phyloP scores from a whole-genome alignment of 2,797 vertebrate genomes.

The Emys orbicularis region DNA sequence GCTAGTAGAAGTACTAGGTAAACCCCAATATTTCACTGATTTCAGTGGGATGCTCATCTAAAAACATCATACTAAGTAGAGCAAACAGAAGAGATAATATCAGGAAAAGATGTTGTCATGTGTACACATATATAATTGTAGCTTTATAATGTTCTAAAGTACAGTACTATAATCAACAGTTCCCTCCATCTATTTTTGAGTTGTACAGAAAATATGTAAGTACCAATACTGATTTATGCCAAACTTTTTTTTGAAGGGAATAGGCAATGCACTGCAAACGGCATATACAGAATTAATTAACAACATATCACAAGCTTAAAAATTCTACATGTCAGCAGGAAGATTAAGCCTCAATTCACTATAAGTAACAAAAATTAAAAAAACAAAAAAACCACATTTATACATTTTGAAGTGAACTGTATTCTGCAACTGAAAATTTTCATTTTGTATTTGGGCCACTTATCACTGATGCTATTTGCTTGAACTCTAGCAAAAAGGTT shows the following conservation, averaged over 20 bases:
- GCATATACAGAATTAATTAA: neutral
- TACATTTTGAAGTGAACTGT: neutral
- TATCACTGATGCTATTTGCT: neutral
- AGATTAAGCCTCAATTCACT: neutral
- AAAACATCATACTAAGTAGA: slow-evolving; percentile 9
- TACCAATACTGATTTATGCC: neutral
- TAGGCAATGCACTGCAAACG: neutral
- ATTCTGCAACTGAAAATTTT: neutral
- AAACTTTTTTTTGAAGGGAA: slow-evolving; percentile 11
- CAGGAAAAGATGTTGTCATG: neutral
- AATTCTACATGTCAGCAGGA: neutral
- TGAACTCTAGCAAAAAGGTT: neutral
- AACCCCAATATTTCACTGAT: neutral
- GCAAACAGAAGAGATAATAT: neutral
- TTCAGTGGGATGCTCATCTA: neutral
- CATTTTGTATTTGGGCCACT: neutral
- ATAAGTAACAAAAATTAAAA: neutral
- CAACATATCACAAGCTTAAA: neutral
- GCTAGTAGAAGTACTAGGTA: no score
- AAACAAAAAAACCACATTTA: neutral
- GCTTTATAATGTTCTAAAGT: neutral
- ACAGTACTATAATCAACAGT: neutral
- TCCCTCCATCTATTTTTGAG: neutral
- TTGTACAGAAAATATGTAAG: neutral
- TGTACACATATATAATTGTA: neutral